Conservation (phyloP, 2,888 invertebrate genomes). For the Agrotis ipsilon region DNA sequence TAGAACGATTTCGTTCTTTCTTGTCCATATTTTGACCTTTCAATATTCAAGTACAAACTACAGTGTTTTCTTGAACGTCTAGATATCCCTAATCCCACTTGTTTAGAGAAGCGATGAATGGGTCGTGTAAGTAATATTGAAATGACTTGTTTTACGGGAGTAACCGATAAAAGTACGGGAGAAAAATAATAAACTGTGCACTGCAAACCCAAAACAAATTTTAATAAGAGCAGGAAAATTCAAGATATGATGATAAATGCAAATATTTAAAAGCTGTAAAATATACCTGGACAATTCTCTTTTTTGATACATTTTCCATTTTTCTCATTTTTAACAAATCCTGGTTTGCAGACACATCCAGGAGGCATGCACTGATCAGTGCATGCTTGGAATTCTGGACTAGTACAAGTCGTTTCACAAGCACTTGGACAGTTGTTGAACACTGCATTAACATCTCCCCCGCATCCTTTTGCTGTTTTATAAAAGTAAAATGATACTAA, state of each 20-base stretch:
- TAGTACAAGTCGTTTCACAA: conserved; percentile 9
- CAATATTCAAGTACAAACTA: too few species aligned
- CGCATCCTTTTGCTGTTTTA: conserved; percentile 9
- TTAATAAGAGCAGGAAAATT: neutral
- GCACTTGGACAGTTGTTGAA: conserved; percentile 3
- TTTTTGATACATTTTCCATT: conserved; percentile 14
- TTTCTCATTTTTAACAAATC: neutral
- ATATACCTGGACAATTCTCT: conserved; percentile 21
- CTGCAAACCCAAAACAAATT: neutral
- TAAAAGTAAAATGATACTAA: neutral
- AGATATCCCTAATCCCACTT: too few species aligned
- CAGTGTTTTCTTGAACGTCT: too few species aligned
- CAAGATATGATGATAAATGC: neutral
- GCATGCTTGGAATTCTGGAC: neutral
- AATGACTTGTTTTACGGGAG: too few species aligned
- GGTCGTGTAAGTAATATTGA: too few species aligned
- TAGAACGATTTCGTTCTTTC: too few species aligned
- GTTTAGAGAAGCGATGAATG: too few species aligned
- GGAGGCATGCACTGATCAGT: neutral
- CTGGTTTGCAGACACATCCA: conserved; percentile 14
- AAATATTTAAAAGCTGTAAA: too few species aligned
- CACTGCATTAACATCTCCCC: conserved; percentile 11
- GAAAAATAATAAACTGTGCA: too few species aligned
- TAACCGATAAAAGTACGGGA: too few species aligned
- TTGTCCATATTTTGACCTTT: too few species aligned